Evolutionary conservation across 2,797 vertebrate genomes (phyloP).

Genomic region (Phrynocephalus forsythii): DNA sequence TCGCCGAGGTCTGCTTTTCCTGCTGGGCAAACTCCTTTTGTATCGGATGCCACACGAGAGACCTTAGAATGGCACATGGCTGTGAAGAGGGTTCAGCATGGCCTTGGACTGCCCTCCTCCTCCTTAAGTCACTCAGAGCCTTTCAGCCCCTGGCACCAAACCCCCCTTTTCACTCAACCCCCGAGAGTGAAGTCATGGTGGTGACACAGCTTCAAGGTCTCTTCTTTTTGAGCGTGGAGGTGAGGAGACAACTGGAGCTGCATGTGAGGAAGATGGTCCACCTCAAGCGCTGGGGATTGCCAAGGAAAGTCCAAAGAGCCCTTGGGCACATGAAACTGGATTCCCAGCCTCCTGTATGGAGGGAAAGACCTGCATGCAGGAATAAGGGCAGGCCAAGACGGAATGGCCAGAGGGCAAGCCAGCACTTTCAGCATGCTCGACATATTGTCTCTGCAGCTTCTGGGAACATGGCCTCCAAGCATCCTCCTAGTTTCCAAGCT

Average conservation of each 20-base stretch:
- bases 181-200: background rate
- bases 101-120: background rate
- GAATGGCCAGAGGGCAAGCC: background rate
- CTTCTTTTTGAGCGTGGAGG: constrained; percentile 14
- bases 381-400: background rate
- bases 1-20: too few relatives aligned
- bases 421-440: background rate
- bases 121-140: background rate
- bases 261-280: background rate
- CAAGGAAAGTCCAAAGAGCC: background rate
- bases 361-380: too few relatives aligned
- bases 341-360: background rate
- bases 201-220: background rate
- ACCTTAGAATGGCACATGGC: too few relatives aligned
- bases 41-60: too few relatives aligned
- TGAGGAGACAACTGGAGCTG: background rate
- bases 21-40: too few relatives aligned
- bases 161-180: too few relatives aligned
- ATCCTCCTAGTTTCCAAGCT: background rate
- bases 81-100: background rate
- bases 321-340: background rate
- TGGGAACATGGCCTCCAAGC: background rate
- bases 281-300: background rate
- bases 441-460: background rate
- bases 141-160: background rate